A percentile compares a stretch with the other conserved stretches of the same genome.
Evolutionary conservation across 2,113 vertebrate genomes (phyloP).

Genomic region (Tragelaphus strepsiceros): DNA sequence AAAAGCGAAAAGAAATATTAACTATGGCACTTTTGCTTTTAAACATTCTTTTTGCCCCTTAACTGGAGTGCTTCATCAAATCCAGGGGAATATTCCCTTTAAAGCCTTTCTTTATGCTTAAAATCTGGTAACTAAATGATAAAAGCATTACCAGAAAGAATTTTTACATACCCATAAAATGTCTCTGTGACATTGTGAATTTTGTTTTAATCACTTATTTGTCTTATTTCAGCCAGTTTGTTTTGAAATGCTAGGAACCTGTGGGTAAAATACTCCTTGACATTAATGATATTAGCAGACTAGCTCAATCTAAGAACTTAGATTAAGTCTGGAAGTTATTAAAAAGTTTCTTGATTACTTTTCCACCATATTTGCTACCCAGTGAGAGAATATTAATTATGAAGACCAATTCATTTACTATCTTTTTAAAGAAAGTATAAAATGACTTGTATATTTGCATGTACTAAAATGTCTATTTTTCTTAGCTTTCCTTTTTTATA

Average conservation of each 20-base stretch:
- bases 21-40: neutral
- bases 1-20: neutral
- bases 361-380: slow-evolving; percentile 60
- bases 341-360: slow-evolving; percentile 62
- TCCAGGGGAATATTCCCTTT: neutral
- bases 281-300: slow-evolving; percentile 78
- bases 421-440: slow-evolving; percentile 6
- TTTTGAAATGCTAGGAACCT: slow-evolving; percentile 58
- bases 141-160: slow-evolving; percentile 42
- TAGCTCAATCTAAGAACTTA: slow-evolving; percentile 54
- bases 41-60: neutral
- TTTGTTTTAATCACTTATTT: slow-evolving; percentile 51
- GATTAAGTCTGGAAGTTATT: slow-evolving; percentile 73
- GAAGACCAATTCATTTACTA: slow-evolving; percentile 70
- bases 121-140: slow-evolving; percentile 27
- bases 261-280: slow-evolving; percentile 53
- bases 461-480: slow-evolving; percentile 67
- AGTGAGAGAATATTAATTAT: slow-evolving; percentile 72
- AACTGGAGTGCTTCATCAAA: neutral
- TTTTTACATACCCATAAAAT: slow-evolving; percentile 46
- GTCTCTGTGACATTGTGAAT: slow-evolving; percentile 17
- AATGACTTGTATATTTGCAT: slow-evolving; percentile 28
- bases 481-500: slow-evolving; percentile 79
- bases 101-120: slow-evolving; percentile 1
- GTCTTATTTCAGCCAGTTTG: slow-evolving; percentile 36